These are phyloP conservation scores for Coronaproctus castanopsis DNA, from an alignment of 2,888 invertebrate genomes.

Conservation along the genomic window DNA sequence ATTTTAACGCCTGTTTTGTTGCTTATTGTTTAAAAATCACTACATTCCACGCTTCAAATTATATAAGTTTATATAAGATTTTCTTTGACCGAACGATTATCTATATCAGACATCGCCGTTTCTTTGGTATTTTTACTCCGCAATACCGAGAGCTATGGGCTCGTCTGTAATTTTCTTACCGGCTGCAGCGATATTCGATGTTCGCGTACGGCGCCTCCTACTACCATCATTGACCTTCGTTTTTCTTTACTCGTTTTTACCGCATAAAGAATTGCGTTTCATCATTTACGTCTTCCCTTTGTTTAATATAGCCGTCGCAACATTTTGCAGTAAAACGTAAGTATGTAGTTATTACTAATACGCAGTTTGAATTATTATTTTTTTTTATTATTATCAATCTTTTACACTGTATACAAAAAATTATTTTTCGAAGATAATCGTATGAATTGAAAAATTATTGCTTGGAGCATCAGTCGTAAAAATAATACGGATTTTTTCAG, in stretches of 20 bases:
- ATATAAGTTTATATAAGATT: no score
- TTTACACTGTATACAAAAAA: no score
- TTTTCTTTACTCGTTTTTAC: constrained; percentile 75
- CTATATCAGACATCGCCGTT: constrained; percentile 62
- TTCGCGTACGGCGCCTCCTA: constrained; percentile 43
- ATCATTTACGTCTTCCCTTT: constrained; percentile 93
- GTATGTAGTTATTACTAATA: constrained; percentile 27
- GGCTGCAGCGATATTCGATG: constrained; percentile 50
- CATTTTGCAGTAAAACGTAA: constrained; percentile 72
- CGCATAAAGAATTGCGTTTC: constrained; percentile 94
- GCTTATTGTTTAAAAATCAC: no score
- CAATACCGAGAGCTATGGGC: constrained; percentile 76
- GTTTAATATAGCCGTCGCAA: constrained; percentile 71
- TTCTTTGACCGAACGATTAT: no score
- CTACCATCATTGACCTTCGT: constrained; percentile 60
- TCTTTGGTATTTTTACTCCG: constrained; percentile 96
- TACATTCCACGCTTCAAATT: no score
- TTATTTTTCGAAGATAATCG: no score
- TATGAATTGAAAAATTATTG: no score
- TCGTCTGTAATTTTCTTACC: constrained; percentile 60
- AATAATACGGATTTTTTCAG: no score
- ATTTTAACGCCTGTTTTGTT: no score
- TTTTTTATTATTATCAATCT: no score
- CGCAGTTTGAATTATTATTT: no score
- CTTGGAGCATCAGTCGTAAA: no score